These are phyloP conservation scores for Drosophila pallidifrons DNA, from an alignment of 1,140 invertebrate species.

Conservation along the genomic window DNA sequence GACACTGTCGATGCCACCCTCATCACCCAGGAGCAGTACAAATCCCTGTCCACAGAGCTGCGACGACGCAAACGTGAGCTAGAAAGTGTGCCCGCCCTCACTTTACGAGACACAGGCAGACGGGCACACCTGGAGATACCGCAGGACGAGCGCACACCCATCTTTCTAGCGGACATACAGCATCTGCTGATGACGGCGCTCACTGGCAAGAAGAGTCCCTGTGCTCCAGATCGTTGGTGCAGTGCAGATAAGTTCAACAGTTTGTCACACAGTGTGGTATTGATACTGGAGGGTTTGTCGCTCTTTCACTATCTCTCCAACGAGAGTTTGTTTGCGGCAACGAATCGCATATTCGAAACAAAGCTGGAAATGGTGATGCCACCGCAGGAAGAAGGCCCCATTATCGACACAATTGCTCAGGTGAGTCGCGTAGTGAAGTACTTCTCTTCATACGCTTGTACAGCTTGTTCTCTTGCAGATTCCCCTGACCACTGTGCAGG, in stretches of 20 bases:
- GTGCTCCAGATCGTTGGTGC: constrained; percentile 92
- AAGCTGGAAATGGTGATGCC: constrained; percentile 91
- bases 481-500: constrained; percentile 90
- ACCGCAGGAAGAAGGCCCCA: constrained; percentile 88
- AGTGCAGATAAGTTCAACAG: constrained; percentile 89
- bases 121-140: constrained; percentile 87
- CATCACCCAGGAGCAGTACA: constrained; percentile 86
- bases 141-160: constrained; percentile 88
- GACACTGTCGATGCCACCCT: constrained; percentile 54
- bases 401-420: constrained; percentile 91
- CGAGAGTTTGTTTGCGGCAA: constrained; percentile 87
- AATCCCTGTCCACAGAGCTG: constrained; percentile 86
- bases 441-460: no score
- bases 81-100: constrained; percentile 86
- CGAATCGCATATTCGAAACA: constrained; percentile 87
- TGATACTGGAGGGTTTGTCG: constrained; percentile 92
- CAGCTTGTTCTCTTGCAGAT: constrained; percentile 51
- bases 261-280: constrained; percentile 89
- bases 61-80: constrained; percentile 86
- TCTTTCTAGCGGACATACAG: constrained; percentile 93
- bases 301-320: constrained; percentile 90
- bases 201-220: constrained; percentile 89
- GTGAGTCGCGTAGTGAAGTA: constrained; percentile 56
- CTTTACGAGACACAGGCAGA: constrained; percentile 87
- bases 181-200: constrained; percentile 92